Evolutionary conservation across 2,113 vertebrate genomes (phyloP).

Genomic region (Spheniscus mendiculus): DNA sequence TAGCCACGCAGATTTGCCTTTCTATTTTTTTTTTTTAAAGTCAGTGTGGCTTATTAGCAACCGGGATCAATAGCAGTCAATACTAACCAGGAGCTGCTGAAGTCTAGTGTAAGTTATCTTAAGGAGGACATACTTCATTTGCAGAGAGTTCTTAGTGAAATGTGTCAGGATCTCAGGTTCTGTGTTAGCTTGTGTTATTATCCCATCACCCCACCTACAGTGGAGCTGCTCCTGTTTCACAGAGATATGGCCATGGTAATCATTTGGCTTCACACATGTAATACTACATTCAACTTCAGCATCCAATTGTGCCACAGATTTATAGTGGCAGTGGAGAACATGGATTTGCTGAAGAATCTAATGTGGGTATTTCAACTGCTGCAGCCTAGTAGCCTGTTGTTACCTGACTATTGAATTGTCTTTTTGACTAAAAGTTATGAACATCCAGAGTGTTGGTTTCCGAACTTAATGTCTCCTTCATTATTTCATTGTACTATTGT

Average conservation of each 20-base stretch:
- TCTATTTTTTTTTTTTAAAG: not conserved
- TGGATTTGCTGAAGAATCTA: not conserved
- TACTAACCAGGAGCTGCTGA: not conserved
- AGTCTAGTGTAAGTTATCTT: not conserved
- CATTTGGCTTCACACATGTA: not conserved
- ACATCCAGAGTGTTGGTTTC: not conserved
- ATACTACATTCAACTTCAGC: not conserved
- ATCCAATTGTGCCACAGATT: not conserved
- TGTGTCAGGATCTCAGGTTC: not conserved
- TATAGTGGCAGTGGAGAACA: not conserved
- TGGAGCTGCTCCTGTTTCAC: not conserved
- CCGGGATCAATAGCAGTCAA: not conserved
- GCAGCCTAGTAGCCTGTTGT: not conserved
- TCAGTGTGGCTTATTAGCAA: not conserved
- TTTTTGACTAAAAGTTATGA: not conserved
- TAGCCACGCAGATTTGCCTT: not conserved
- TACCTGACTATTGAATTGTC: not conserved
- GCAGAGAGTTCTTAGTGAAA: not conserved
- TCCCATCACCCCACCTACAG: not conserved
- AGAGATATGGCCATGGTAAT: not conserved
- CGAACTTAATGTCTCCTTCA: rapidly evolving
- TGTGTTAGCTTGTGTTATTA: not conserved
- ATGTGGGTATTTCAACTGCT: not conserved
- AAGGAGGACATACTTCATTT: not conserved
- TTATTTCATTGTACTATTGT: not conserved